These are phyloP conservation scores for Trialeurodes vaporariorum DNA, from an alignment of 1,140 invertebrate species.

Conservation along the genomic window DNA sequence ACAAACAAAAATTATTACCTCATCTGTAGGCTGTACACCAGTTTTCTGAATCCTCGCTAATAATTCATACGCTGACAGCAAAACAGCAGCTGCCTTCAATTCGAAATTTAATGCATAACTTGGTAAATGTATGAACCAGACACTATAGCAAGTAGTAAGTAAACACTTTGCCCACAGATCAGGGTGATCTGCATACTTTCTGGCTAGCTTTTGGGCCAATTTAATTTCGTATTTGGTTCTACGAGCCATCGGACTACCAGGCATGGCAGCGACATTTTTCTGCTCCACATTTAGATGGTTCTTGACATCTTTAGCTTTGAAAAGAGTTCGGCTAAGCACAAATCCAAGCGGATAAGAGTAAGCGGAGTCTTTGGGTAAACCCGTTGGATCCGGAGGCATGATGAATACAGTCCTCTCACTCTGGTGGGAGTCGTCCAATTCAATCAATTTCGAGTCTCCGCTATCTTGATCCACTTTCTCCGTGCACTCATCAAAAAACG, in stretches of 20 bases:
- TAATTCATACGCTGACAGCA: constrained; percentile 76
- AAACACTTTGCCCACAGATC: constrained; percentile 86
- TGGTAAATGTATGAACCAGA: constrained; percentile 96
- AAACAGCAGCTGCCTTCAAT: constrained; percentile 58
- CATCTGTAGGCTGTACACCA: constrained; percentile 73
- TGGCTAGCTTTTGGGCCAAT: constrained; percentile 76
- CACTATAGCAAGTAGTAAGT: constrained; percentile 73
- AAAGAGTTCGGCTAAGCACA: constrained; percentile 43
- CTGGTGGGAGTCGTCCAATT: constrained; percentile 56
- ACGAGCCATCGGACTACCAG: constrained; percentile 79
- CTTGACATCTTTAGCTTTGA: constrained; percentile 35
- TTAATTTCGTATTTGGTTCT: constrained; percentile 92
- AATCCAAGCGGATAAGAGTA: constrained; percentile 38
- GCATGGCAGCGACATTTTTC: constrained; percentile 29
- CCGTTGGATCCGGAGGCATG: constrained; percentile 73
- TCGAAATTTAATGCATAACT: constrained; percentile 50
- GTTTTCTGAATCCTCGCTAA: constrained; percentile 72
- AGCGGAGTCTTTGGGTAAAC: constrained; percentile 23
- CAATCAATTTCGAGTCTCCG: constrained; percentile 50
- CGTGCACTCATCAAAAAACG: constrained; percentile 96
- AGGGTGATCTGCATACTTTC: constrained; percentile 54
- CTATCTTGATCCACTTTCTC: constrained; percentile 50
- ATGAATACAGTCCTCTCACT: constrained; percentile 93
- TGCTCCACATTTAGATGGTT: constrained; percentile 24
- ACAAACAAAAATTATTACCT: no score